phyloP scores from a whole-genome alignment of 2,113 vertebrate species.

The Pelmatolapia mariae region DNA sequence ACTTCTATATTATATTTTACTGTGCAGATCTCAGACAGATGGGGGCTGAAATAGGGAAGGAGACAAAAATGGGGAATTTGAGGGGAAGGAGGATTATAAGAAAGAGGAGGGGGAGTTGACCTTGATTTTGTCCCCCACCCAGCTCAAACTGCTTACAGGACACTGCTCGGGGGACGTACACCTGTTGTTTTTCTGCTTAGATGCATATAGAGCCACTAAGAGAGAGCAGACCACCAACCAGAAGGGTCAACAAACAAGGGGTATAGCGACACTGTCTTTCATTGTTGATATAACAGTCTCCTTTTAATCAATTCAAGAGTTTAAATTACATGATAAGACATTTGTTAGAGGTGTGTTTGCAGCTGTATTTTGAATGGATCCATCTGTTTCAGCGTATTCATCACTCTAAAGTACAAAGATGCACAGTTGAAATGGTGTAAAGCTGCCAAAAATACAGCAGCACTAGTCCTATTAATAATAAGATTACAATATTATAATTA shows the following conservation, averaged over 20 bases:
- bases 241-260: neutral
- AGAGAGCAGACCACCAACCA: neutral
- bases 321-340: neutral
- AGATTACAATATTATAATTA: neutral
- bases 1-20: neutral
- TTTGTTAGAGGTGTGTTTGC: neutral
- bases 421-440: neutral
- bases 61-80: neutral
- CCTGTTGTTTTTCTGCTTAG: conserved; percentile 14
- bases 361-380: neutral
- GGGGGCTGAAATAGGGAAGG: neutral
- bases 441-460: neutral
- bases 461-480: neutral
- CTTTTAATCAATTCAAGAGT: neutral
- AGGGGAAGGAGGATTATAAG: neutral
- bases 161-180: neutral
- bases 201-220: neutral
- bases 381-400: neutral
- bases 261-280: too few relatives aligned
- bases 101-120: neutral
- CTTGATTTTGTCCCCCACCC: conserved; percentile 17
- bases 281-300: neutral
- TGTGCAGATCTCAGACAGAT: neutral
- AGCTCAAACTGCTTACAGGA: neutral
- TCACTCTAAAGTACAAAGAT: neutral